These are phyloP conservation scores for Amazona vittata DNA, from an alignment of 2,113 vertebrate genomes.

Conservation along the genomic window DNA sequence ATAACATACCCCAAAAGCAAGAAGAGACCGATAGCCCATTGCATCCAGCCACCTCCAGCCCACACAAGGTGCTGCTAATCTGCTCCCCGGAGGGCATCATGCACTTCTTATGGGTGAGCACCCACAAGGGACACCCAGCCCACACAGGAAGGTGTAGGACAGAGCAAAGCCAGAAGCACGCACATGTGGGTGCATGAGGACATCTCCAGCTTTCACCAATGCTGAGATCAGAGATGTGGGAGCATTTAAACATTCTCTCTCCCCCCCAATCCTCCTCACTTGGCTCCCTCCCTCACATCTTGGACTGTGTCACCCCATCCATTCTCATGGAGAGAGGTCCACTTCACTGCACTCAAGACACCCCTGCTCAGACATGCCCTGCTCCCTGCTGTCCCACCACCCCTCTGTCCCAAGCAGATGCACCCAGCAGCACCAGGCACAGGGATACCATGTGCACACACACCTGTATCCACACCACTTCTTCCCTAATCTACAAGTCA, in stretches of 20 bases:
- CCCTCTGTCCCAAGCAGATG: neutral
- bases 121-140: neutral
- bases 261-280: neutral
- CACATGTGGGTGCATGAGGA: accelerated
- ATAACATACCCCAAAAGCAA: neutral
- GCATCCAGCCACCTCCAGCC: neutral
- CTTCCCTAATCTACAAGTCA: neutral
- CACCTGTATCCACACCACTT: neutral
- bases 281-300: neutral
- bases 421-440: neutral
- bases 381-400: neutral
- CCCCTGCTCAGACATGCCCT: neutral
- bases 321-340: accelerated
- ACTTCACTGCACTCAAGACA: neutral
- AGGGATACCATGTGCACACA: neutral
- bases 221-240: neutral
- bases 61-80: neutral
- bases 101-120: accelerated
- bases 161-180: neutral
- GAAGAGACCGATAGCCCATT: neutral
- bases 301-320: neutral
- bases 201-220: neutral
- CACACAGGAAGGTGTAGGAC: neutral
- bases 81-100: neutral
- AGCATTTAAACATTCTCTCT: neutral